Evolutionary conservation across 64 coral and sea anemone genomes (phyloP), one percentile per base, ranked within the genome.

Genomic region (Orbicella faveolata): DNA sequence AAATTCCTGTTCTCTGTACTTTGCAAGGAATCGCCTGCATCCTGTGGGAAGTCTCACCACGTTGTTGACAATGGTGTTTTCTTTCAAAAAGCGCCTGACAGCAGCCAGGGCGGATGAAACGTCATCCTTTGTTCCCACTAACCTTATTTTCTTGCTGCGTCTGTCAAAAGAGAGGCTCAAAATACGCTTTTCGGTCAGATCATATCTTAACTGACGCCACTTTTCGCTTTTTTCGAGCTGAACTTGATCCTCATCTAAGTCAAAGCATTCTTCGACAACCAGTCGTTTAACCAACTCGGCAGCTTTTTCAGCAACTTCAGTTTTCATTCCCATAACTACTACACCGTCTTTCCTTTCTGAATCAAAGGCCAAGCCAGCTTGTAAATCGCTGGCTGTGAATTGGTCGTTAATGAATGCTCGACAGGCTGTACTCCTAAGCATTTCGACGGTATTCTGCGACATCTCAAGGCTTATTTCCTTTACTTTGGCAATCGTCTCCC

Each of bases 11-110:
- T 79, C 51, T 64, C 62, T 52, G 74, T 87, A 69, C 6, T 72
- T 74, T n/a, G 10, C 11, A 12, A 90, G 73, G 59, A 83, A 90
- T 14, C 69, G n/a, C 51, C 34, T 33, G 34, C 62, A 73, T 23
- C 89, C 89, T 54, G 0, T 61, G 36, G 52, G 44, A 52, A 90
- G 36, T 21, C 20, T 19, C 20, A 90, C 52, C 9, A 21, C 61
- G n/a, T 83, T 52, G 8, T 9, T 90, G 3, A 90, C 67, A 83
- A 90, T 63, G 19, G 89, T 90, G 23, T 90, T 90, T 39, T 74
- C 67, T n/a, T 75, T 35, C 41, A 90, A 55, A 33, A 90, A 90
- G 53, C 73, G 18, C 21, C 76, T n/a, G 12, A 90, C 18, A 36
- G 20, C 68, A 14, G 35, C 9, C 17, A 67, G 3, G 65, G 89